phyloP scores from a whole-genome alignment of 1,140 invertebrate genomes.

The Atta cephalotes region DNA sequence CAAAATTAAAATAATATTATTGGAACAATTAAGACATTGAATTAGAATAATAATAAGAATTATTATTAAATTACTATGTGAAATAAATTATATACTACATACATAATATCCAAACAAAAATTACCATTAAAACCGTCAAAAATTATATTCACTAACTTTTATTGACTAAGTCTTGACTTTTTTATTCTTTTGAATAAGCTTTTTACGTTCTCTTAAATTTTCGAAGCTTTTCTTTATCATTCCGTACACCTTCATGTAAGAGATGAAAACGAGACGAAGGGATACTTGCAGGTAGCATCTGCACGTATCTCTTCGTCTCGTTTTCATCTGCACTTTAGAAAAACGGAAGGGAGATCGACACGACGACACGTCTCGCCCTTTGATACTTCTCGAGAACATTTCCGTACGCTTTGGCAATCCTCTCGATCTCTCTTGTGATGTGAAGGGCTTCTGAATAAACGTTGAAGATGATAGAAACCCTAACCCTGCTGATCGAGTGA shows the following conservation, averaged over 20 bases:
- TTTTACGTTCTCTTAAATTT: conserved; percentile 23
- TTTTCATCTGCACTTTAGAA: conserved; percentile 38
- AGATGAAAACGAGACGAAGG: conserved; percentile 36
- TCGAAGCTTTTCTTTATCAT: neutral
- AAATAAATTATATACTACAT: too few species aligned
- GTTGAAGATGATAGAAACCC: conserved; percentile 37
- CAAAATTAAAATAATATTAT: too few species aligned
- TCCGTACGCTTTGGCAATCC: conserved; percentile 12
- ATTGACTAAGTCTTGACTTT: neutral
- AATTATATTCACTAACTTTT: neutral
- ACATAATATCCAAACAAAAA: neutral
- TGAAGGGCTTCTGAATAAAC: conserved; percentile 36
- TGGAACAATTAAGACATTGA: too few species aligned
- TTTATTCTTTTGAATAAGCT: neutral
- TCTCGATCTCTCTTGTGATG: conserved; percentile 50
- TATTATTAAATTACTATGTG: too few species aligned
- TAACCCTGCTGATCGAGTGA: conserved; percentile 23
- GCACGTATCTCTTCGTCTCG: neutral
- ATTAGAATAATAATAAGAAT: too few species aligned
- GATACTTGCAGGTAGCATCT: conserved; percentile 35
- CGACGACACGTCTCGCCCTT: conserved; percentile 49
- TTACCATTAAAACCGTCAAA: neutral
- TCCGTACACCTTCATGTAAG: neutral
- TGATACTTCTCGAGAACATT: conserved; percentile 53
- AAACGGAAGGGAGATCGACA: conserved; percentile 50